Percentiles rank a stretch among this genome's conserved stretches.
phyloP scores from a whole-genome alignment of 2,797 vertebrate genomes.

The Cuniculus paca region DNA sequence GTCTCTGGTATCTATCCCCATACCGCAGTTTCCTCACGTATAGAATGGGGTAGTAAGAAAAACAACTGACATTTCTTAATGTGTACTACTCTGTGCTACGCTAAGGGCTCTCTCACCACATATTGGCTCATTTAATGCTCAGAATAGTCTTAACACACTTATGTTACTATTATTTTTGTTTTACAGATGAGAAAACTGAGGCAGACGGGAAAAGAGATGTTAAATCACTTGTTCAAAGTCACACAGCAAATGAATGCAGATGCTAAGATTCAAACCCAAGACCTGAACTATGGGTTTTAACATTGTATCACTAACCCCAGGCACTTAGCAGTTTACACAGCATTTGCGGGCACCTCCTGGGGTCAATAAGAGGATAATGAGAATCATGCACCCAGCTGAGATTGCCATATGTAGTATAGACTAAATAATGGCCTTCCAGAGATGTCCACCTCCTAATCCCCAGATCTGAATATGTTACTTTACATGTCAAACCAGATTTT shows the following conservation, averaged over 20 bases:
- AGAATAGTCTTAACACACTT: background rate
- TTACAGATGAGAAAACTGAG: slow-evolving; percentile 22
- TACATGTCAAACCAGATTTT: background rate
- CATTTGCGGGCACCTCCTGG: background rate
- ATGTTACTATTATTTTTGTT: background rate
- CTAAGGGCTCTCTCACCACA: background rate
- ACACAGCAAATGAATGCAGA: background rate
- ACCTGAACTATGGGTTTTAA: background rate
- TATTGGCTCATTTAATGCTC: slow-evolving; percentile 15
- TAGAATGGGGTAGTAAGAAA: background rate
- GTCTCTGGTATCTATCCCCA: background rate
- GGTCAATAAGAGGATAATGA: background rate
- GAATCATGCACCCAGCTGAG: background rate
- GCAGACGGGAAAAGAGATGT: background rate
- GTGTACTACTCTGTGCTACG: background rate
- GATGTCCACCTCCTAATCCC: background rate
- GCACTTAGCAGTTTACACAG: background rate
- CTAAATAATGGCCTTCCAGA: background rate
- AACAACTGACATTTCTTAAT: background rate
- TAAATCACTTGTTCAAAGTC: background rate
- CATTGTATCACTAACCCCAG: background rate
- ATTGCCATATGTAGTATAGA: background rate
- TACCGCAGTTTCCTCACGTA: background rate
- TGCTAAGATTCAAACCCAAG: slow-evolving; percentile 29
- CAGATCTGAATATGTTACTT: background rate